phyloP scores from a whole-genome alignment of 2,888 invertebrate species.

The Leptopilina syphax region DNA sequence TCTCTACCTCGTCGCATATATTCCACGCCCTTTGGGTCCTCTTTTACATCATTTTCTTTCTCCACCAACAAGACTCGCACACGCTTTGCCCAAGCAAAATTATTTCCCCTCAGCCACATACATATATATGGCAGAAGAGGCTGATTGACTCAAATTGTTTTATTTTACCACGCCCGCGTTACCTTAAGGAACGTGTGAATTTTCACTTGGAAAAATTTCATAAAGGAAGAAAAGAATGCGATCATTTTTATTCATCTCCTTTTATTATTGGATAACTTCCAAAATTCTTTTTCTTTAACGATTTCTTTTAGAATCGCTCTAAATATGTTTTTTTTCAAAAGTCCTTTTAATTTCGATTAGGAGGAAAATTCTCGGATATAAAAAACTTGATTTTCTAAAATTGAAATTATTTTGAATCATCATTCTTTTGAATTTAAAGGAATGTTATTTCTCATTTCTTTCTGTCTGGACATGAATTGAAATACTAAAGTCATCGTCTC shows the following conservation, averaged over 20 bases:
- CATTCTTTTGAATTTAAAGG: not conserved
- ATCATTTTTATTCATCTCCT: no score
- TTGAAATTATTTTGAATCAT: no score
- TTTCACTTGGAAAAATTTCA: no score
- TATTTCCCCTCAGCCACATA: not conserved
- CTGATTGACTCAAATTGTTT: not conserved
- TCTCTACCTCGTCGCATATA: conserved; percentile 46
- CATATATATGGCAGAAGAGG: not conserved
- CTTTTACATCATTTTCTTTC: not conserved
- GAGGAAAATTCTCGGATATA: no score
- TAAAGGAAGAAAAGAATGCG: no score
- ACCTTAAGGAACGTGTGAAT: not conserved
- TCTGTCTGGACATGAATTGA: not conserved
- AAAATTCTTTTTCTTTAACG: no score
- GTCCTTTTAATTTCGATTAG: no score
- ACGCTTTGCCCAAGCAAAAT: not conserved
- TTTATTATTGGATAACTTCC: no score
- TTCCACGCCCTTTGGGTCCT: conserved; percentile 45
- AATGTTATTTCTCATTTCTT: no score
- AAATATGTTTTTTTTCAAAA: no score
- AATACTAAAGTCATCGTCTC: not conserved
- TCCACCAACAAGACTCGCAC: not conserved
- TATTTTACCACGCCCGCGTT: not conserved
- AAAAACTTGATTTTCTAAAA: no score
- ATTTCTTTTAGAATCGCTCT: no score